These are phyloP conservation scores for Pristionchus arcanus DNA, from an alignment of 2,888 invertebrate species.

Conservation along the genomic window DNA sequence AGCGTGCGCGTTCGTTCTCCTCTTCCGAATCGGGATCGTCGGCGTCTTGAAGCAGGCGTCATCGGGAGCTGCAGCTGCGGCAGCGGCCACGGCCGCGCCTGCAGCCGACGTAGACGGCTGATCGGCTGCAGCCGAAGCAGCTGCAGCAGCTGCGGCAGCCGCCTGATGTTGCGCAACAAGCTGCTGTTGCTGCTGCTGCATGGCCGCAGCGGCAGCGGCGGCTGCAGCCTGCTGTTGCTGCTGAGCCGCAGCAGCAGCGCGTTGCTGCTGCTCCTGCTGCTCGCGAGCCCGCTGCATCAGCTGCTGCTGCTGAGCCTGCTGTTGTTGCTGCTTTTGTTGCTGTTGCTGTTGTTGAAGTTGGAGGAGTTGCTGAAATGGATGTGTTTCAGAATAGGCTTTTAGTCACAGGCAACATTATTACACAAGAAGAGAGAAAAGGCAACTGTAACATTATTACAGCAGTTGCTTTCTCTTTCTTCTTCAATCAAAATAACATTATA, in stretches of 20 bases:
- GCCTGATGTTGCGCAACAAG: neutral
- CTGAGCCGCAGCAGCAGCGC: neutral
- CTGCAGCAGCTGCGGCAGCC: neutral
- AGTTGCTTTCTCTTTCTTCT: too few relatives aligned
- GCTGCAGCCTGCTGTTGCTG: conserved; percentile 11
- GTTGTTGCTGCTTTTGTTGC: conserved; percentile 22
- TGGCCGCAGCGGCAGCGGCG: neutral
- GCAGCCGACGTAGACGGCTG: conserved; percentile 20
- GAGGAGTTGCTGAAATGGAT: neutral
- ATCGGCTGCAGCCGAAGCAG: neutral
- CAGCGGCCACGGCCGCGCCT: neutral
- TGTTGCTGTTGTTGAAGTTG: conserved; percentile 40
- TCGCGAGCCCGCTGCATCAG: neutral
- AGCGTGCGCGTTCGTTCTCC: neutral
- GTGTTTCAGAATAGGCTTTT: neutral
- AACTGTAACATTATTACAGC: too few relatives aligned
- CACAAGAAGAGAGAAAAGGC: too few relatives aligned
- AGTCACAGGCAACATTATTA: too few relatives aligned
- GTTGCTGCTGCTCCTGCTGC: conserved; percentile 31
- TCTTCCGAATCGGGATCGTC: conserved; percentile 7
- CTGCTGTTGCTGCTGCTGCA: neutral
- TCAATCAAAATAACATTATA: too few relatives aligned
- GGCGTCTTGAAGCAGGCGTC: conserved; percentile 53
- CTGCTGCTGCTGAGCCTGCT: neutral
- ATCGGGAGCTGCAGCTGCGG: neutral